These are phyloP conservation scores for Aphidoletes aphidimyza DNA, from an alignment of 2,888 invertebrate genomes.

Conservation along the genomic window DNA sequence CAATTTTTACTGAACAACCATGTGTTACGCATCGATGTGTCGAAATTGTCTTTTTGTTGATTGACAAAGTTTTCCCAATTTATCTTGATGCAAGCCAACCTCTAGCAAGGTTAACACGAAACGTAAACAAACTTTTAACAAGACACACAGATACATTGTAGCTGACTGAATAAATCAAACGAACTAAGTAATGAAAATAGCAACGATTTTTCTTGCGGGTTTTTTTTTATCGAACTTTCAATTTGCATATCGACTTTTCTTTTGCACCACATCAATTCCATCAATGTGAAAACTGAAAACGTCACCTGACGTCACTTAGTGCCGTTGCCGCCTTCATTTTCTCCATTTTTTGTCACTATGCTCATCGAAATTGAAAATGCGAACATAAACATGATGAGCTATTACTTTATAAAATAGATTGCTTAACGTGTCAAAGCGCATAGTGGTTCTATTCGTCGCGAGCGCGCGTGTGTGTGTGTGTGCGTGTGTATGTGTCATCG, in stretches of 20 bases:
- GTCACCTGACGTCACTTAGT: background rate
- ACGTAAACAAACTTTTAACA: background rate
- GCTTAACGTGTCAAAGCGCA: background rate
- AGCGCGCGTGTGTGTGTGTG: background rate
- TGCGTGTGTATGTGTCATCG: too few relatives aligned
- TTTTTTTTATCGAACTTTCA: too few relatives aligned
- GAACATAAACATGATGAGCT: background rate
- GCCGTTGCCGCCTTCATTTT: background rate
- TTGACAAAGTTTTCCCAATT: background rate
- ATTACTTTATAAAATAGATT: conserved; percentile 34
- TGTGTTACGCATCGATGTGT: background rate
- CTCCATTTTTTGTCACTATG: background rate
- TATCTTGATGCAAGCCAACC: background rate
- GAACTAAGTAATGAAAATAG: too few relatives aligned
- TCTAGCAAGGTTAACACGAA: background rate
- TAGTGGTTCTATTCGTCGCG: background rate
- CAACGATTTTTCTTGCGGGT: too few relatives aligned
- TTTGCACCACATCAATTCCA: too few relatives aligned
- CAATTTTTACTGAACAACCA: too few relatives aligned
- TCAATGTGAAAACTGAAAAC: background rate
- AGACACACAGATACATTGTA: too few relatives aligned
- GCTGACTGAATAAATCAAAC: too few relatives aligned
- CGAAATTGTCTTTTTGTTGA: background rate
- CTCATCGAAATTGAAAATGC: background rate
- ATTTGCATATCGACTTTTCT: too few relatives aligned